Evolutionary conservation across 2,113 vertebrate genomes (phyloP), one percentile per base, ranked within the genome.

Genomic region (Cebus imitator): DNA sequence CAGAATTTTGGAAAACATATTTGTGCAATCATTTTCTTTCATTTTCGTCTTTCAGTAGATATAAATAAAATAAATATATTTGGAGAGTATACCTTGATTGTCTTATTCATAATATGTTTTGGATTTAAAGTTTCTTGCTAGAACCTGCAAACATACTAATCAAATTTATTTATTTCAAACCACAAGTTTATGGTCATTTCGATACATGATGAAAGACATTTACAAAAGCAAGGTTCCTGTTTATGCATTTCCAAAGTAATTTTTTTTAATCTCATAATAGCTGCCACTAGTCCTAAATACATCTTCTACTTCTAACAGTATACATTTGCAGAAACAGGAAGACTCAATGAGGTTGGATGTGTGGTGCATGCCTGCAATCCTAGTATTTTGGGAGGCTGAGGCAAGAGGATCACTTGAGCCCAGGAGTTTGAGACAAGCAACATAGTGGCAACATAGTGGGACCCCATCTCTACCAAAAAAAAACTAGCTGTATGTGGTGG

Each of bases 151-250:
- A 78, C 32, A 66, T 45, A 82, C 58, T 82, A 94, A 50, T 91
- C 68, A 78, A 11, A 92, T 89, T 96, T 52, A 72, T 97, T 85
- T 87, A 84, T 86, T 94, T 81, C 58, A 76, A 37, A 76, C 10
- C 50, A 25, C 37, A 70, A 55, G 27, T 70, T 45, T 81, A n/a
- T 70, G 11, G 55, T 84, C 30, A 40, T 66, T 84, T 85, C 80
- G 40, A 80, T 92, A 78, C 3, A n/a, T 37, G 37, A 17, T 92
- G 10, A 91, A 78, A 91, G 9, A 40, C 5, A 16, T 52, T 20
- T 25, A 48, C n/a, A 66, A 75, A 81, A 83, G 76, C 73, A 75
- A 87, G 4, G 66, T 85, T 87, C 55, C n/a, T 73, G 3, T 58
- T 81, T 14, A 10, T 75, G 32, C 43, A 79, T 93, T 73, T 89